Percentiles rank a stretch among this genome's conserved stretches.
Conservation (phyloP, 2,113 vertebrate genomes). For the Donacobius atricapilla region DNA sequence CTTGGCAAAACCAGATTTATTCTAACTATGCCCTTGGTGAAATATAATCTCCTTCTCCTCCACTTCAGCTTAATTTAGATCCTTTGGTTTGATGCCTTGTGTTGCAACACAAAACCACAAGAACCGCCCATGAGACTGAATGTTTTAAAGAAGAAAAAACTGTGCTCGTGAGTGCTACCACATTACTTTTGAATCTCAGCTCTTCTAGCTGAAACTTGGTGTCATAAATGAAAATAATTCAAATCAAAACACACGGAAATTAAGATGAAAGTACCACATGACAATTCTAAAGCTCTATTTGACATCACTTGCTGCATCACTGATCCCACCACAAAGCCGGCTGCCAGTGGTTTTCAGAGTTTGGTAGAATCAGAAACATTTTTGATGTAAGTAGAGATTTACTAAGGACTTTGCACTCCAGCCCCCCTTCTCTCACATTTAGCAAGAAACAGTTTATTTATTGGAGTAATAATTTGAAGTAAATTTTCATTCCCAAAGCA, state of each 20-base stretch:
- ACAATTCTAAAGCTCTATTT: neutral
- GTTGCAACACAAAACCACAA: neutral
- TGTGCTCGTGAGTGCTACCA: neutral
- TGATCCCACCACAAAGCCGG: neutral
- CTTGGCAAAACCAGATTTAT: neutral
- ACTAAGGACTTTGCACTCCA: neutral
- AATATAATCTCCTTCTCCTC: neutral
- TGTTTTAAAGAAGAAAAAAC: neutral
- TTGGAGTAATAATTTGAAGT: neutral
- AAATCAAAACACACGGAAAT: neutral
- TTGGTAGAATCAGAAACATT: neutral
- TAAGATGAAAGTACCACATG: neutral
- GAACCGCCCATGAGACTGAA: neutral
- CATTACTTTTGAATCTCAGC: neutral
- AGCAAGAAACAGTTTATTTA: neutral
- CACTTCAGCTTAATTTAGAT: neutral
- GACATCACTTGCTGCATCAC: neutral
- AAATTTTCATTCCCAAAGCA: neutral
- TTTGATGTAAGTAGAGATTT: neutral
- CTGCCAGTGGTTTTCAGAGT: neutral
- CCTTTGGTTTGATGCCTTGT: neutral
- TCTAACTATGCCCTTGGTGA: neutral
- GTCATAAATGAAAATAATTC: neutral
- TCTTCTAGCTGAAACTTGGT: neutral
- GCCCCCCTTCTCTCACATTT: neutral